Conservation (phyloP, 2,888 invertebrate species). For the Hecatera dysodea region DNA sequence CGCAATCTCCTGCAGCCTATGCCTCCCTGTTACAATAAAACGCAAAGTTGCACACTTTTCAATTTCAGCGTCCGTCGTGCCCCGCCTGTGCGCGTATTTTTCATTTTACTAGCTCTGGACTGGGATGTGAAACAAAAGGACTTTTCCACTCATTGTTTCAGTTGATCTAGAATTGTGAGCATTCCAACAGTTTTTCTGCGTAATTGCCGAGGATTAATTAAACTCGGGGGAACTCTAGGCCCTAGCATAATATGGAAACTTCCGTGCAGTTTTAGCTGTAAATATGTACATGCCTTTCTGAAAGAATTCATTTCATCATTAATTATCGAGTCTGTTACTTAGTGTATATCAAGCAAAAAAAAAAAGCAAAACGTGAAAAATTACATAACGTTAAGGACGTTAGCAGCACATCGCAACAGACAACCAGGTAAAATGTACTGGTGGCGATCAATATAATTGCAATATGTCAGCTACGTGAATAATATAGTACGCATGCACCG, state of each 20-base stretch:
- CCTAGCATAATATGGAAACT: conserved; percentile 42
- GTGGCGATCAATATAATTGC: conserved; percentile 79
- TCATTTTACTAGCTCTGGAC: conserved; percentile 80
- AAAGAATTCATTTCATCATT: conserved; percentile 7
- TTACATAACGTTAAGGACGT: conserved; percentile 7
- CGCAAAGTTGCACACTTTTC: conserved; percentile 84
- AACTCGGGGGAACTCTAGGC: conserved; percentile 39
- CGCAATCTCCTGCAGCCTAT: conserved; percentile 75
- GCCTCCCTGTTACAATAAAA: conserved; percentile 78
- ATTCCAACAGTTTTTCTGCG: conserved; percentile 59
- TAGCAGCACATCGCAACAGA: conserved; percentile 17
- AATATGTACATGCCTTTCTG: conserved; percentile 2
- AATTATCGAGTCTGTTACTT: background rate
- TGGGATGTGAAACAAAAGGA: conserved; percentile 83
- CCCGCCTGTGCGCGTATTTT: conserved; percentile 80
- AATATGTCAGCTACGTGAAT: conserved; percentile 74
- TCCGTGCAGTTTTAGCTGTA: conserved; percentile 16
- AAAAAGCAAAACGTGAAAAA: background rate
- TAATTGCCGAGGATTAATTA: conserved; percentile 59
- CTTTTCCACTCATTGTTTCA: conserved; percentile 82
- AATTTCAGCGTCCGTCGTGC: conserved; percentile 79
- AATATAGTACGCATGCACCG: conserved; percentile 83
- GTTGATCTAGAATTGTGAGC: conserved; percentile 61
- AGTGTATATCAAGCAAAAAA: background rate
- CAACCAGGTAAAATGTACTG: conserved; percentile 47